phyloP scores from a whole-genome alignment of 2,888 invertebrate genomes.

The Vannuccia rotundouncinata region DNA sequence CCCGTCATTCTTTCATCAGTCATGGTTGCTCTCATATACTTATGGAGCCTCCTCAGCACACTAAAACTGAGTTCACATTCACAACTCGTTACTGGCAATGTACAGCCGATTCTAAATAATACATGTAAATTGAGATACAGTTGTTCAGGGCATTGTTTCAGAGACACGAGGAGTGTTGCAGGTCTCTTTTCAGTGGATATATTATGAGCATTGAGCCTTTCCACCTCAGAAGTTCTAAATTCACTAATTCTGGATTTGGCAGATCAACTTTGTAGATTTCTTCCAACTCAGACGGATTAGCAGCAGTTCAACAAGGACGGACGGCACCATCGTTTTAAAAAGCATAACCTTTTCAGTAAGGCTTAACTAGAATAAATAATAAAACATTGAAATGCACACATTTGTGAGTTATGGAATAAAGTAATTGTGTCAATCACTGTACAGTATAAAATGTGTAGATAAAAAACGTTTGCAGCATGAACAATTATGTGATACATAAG shows the following conservation, averaged over 20 bases:
- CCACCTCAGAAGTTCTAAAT: not conserved
- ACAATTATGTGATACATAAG: not conserved
- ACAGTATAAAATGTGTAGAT: not conserved
- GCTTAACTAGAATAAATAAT: not conserved
- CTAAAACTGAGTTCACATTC: not conserved
- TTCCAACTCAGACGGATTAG: not conserved
- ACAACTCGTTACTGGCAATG: not conserved
- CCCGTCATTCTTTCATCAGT: not conserved
- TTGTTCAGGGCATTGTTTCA: not conserved
- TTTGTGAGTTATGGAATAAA: not conserved
- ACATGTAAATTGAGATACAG: not conserved
- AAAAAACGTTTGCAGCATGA: not conserved
- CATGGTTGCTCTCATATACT: not conserved
- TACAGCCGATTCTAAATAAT: not conserved
- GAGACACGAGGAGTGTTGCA: not conserved
- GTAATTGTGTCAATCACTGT: not conserved
- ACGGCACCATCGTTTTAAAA: not conserved
- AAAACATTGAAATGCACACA: not conserved
- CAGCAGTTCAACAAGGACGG: not conserved
- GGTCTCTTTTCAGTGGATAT: not conserved
- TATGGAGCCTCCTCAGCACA: not conserved
- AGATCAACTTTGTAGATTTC: not conserved
- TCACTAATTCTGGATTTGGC: not conserved
- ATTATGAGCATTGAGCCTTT: not conserved
- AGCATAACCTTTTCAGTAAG: not conserved